phyloP scores from a whole-genome alignment of 2,888 invertebrate genomes.

The Charanyca ferruginea region DNA sequence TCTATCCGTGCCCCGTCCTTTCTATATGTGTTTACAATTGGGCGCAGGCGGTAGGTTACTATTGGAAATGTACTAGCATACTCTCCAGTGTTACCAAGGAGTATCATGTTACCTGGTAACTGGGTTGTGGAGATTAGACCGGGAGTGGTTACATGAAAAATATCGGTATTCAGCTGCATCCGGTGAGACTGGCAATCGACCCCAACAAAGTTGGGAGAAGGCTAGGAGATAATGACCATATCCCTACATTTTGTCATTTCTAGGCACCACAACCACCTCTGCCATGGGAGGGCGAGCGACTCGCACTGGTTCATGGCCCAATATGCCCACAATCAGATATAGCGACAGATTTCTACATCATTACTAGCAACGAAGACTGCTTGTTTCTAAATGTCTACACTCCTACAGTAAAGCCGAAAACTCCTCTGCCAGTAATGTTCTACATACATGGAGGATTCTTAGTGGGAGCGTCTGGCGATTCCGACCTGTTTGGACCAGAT shows the following conservation, averaged over 20 bases:
- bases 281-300: conserved; percentile 56
- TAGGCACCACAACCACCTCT: conserved; percentile 62
- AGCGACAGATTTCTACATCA: neutral
- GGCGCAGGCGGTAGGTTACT: no score
- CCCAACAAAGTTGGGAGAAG: no score
- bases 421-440: conserved; percentile 45
- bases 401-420: conserved; percentile 19
- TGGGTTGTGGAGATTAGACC: no score
- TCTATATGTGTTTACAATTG: no score
- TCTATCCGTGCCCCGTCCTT: no score
- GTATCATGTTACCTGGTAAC: no score
- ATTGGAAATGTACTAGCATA: no score
- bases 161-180: no score
- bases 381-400: conserved; percentile 52
- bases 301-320: conserved; percentile 51
- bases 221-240: no score
- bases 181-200: no score
- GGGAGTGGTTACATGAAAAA: no score
- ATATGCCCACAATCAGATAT: conserved; percentile 49
- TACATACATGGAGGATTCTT: conserved; percentile 41
- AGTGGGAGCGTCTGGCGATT: conserved; percentile 34
- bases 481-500: conserved; percentile 51
- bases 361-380: conserved; percentile 46
- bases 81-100: no score
- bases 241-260: neutral